Conservation (phyloP, 2,888 invertebrate species). For the Ophraella communa region DNA sequence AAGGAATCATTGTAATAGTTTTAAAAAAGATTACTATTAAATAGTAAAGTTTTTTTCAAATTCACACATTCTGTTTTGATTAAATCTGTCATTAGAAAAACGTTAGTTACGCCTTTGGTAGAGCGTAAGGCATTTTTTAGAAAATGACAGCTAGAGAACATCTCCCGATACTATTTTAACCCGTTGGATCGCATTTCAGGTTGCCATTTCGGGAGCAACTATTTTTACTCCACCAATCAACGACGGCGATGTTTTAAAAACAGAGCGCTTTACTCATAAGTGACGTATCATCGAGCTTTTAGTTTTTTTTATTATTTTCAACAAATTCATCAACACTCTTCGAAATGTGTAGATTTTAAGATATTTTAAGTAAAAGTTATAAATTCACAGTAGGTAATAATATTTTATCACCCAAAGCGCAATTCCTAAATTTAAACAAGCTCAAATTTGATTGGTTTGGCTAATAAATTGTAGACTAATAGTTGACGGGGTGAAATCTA, state of each 20-base stretch:
- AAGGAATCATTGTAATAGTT: no score
- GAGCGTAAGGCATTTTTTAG: slow-evolving; percentile 46
- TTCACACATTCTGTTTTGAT: no score
- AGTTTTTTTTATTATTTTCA: not conserved
- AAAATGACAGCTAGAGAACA: slow-evolving; percentile 48
- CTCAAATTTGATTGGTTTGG: no score
- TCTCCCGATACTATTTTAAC: slow-evolving; percentile 63
- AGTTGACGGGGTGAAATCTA: no score
- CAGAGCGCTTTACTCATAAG: slow-evolving; percentile 11
- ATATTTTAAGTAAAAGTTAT: no score
- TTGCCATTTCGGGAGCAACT: slow-evolving; percentile 71
- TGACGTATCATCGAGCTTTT: slow-evolving; percentile 6
- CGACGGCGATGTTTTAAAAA: slow-evolving; percentile 30
- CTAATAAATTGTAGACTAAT: no score
- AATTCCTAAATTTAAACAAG: no score
- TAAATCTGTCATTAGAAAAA: not conserved
- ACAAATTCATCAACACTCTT: not conserved
- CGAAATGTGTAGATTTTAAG: not conserved
- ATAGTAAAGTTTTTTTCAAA: no score
- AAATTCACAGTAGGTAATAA: no score
- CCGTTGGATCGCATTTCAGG: slow-evolving; percentile 69
- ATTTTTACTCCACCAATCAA: slow-evolving; percentile 60
- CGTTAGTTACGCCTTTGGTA: not conserved
- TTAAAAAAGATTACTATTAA: no score
- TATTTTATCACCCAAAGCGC: no score